Evolutionary conservation across 1,140 invertebrate species (phyloP), one percentile per base, ranked within the genome.

Genomic region (Monochamus saltuarius): DNA sequence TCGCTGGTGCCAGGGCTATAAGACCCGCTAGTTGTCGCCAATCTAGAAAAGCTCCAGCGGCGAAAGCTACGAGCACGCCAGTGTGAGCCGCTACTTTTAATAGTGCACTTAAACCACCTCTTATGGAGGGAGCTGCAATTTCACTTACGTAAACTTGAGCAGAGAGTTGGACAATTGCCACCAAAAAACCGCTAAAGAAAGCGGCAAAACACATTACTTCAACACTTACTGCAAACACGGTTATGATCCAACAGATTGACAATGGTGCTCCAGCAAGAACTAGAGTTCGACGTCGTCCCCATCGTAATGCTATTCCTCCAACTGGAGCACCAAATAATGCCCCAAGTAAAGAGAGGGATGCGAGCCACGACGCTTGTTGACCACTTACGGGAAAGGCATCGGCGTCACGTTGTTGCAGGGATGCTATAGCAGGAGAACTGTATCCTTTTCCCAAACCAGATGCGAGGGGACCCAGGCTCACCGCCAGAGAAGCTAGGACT

Each of bases 121-220:
- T 78, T 56, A 94, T 89, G 50, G 89, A 86, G 11, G 92, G 89
- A 36, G 91, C 86, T 10, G 92, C 89, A 67, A 94, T 94, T 81
- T 97, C 94, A 55, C 90, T 92, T 61, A 95, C 87, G 78, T 95
- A 96, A 54, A 95, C 69, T 82, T 91, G 89, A 36, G 89, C 88
- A 11, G 89, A 87, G 77, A 91, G 86, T 43, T 89, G 86, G 40
- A 91, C 85, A 50, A 91, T 85, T 35, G 88, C 89, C 64, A 89
- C 90, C 71, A 89, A 87, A 34, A 92, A 87, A 6, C 90, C 90
- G 7, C 87, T 89, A 61, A 87, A 81, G 75, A 91, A 89, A 8
- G 89, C 89, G 0, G 89, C 88, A 11, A 83, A 82, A 64, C 88
- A 89, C 74, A 92, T 85, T 77, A 91, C 83, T 71, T 89, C 82